A percentile compares a stretch with the other conserved stretches of the same genome.
These are phyloP conservation scores for Fragum whitleyi DNA, from an alignment of 2,888 invertebrate genomes.

Conservation along the genomic window DNA sequence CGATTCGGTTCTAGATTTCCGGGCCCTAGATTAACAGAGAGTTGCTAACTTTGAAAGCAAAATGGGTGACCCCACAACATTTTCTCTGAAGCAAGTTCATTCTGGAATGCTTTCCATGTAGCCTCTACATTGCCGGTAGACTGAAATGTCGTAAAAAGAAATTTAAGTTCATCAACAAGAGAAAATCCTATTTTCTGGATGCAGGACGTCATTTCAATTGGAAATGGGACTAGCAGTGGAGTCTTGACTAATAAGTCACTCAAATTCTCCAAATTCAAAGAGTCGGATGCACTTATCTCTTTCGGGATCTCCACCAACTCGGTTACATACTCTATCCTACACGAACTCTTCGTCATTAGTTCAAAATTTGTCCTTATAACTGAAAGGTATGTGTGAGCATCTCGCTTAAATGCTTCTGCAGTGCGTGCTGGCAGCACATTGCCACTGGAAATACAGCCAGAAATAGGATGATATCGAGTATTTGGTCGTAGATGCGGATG, in stretches of 20 bases:
- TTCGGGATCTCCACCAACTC: constrained; percentile 14
- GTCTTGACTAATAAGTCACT: constrained; percentile 20
- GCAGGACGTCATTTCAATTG: constrained; percentile 13
- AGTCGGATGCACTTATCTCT: constrained; percentile 29
- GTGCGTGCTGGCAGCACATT: constrained; percentile 28
- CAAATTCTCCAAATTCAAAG: constrained; percentile 28
- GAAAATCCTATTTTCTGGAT: constrained; percentile 30
- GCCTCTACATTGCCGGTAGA: constrained; percentile 36
- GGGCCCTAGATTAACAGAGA: constrained; percentile 33
- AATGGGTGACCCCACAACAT: constrained; percentile 39
- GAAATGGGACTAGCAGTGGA: constrained; percentile 45
- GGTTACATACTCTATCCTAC: constrained; percentile 43
- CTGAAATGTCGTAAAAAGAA: constrained; percentile 19
- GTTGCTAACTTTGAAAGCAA: constrained; percentile 6
- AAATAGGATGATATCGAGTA: constrained; percentile 52
- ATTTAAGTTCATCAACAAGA: constrained; percentile 23
- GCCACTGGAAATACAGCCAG: constrained; percentile 44
- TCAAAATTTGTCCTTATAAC: constrained; percentile 36
- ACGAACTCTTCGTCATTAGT: constrained; percentile 31
- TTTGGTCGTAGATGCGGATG: constrained; percentile 41
- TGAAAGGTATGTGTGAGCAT: constrained; percentile 43
- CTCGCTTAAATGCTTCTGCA: constrained; percentile 36
- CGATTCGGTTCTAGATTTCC: constrained; percentile 20
- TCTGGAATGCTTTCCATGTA: constrained; percentile 37
- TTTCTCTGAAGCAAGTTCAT: constrained; percentile 39